Conservation (phyloP, 2,113 vertebrate species). For the Sylvilagus bachmani region DNA sequence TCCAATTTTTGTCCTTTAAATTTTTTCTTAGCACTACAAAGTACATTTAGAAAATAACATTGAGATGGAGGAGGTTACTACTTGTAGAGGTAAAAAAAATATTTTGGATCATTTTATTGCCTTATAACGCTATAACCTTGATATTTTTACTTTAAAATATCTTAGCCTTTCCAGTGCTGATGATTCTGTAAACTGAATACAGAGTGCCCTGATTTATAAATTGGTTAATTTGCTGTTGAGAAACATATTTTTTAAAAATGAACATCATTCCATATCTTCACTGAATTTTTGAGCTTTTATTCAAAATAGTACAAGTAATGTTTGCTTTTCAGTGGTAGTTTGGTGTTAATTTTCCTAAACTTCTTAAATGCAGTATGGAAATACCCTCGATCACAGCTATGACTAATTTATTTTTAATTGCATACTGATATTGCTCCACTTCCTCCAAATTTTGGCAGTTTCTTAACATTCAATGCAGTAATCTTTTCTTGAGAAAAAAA, state of each 20-base stretch:
- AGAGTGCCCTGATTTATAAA: neutral
- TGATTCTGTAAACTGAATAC: neutral
- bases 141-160: constrained; percentile 15
- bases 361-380: constrained; percentile 67
- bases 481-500: constrained; percentile 78
- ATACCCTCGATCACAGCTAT: constrained; percentile 73
- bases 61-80: neutral
- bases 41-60: constrained; percentile 35
- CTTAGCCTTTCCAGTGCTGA: neutral
- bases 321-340: constrained; percentile 40
- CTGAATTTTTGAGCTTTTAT: neutral
- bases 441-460: constrained; percentile 78
- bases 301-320: constrained; percentile 1
- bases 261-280: neutral
- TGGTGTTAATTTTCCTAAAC: constrained; percentile 72
- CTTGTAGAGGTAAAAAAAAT: constrained; percentile 28
- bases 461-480: constrained; percentile 73
- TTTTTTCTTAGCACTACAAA: neutral
- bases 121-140: neutral
- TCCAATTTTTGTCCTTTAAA: constrained; percentile 46
- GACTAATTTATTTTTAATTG: constrained; percentile 80
- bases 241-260: neutral
- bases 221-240: neutral
- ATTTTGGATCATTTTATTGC: constrained; percentile 30
- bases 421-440: constrained; percentile 69